phyloP scores from a whole-genome alignment of 2,888 invertebrate genomes.

The Melanchra persicariae region DNA sequence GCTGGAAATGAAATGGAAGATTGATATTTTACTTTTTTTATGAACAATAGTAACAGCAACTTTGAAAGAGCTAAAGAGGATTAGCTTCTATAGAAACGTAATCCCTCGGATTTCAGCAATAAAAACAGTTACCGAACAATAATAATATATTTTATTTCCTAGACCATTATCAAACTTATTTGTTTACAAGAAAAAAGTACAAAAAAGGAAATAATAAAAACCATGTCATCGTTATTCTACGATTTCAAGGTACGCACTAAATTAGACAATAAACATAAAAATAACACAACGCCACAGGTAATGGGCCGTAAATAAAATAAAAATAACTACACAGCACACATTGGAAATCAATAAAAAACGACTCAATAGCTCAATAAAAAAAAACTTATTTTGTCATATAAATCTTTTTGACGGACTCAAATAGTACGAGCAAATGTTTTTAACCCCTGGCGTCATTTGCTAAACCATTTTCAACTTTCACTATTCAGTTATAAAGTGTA shows the following conservation, averaged over 20 bases:
- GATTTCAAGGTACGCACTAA: slow-evolving; percentile 59
- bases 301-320: slow-evolving; percentile 67
- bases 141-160: slow-evolving; percentile 6
- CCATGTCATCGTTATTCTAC: slow-evolving; percentile 56
- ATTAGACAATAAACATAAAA: slow-evolving; percentile 64
- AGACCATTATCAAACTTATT: slow-evolving; percentile 30
- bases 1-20: not conserved
- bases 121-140: not conserved
- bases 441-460: slow-evolving; percentile 43
- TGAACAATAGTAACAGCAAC: not conserved
- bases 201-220: slow-evolving; percentile 59
- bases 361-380: slow-evolving; percentile 70
- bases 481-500: slow-evolving; percentile 10
- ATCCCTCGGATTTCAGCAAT: slow-evolving; percentile 7
- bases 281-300: slow-evolving; percentile 66
- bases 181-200: slow-evolving; percentile 59
- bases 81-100: not conserved
- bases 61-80: not conserved
- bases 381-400: slow-evolving; percentile 78
- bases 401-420: slow-evolving; percentile 78
- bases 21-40: not conserved
- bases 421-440: slow-evolving; percentile 65
- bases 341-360: slow-evolving; percentile 71
- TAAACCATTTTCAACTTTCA: slow-evolving; percentile 43
- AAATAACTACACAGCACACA: slow-evolving; percentile 65